A percentile compares a stretch with the other conserved stretches of the same genome.
These are phyloP conservation scores for Muntiacus muntjak DNA, from an alignment of 2,113 vertebrate species.

Conservation along the genomic window DNA sequence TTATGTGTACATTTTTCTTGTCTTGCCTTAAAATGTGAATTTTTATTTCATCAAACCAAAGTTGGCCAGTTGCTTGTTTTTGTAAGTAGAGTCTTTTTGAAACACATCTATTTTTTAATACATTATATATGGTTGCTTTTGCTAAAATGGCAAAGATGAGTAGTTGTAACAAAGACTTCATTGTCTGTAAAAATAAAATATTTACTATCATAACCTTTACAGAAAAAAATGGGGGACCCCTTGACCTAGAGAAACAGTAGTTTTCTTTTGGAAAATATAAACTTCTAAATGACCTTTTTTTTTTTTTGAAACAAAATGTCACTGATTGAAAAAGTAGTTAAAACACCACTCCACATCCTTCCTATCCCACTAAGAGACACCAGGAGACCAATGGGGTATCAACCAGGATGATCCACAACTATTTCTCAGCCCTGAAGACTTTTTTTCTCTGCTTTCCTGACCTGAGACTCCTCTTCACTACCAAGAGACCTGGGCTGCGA, in stretches of 20 bases:
- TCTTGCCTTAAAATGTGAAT: neutral
- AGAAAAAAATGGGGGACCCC: neutral
- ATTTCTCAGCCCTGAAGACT: neutral
- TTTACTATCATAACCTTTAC: neutral
- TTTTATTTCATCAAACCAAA: neutral
- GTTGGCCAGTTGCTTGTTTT: neutral
- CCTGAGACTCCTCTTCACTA: neutral
- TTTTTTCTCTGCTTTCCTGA: neutral
- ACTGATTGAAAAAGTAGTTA: neutral
- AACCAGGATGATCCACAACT: neutral
- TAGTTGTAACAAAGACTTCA: neutral
- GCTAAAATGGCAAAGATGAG: neutral
- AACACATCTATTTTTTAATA: neutral
- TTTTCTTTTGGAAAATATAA: neutral
- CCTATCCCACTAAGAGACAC: neutral
- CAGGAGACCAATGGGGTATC: neutral
- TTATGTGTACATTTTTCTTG: neutral
- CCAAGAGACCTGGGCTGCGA: neutral
- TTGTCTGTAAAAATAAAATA: neutral
- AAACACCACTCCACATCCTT: neutral
- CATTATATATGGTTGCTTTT: neutral
- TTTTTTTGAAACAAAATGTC: neutral
- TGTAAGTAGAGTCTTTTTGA: neutral
- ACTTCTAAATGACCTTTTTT: neutral
- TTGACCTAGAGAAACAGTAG: neutral